These are phyloP conservation scores for Xestia rhomboidea DNA, from an alignment of 2,888 invertebrate genomes.

Conservation along the genomic window DNA sequence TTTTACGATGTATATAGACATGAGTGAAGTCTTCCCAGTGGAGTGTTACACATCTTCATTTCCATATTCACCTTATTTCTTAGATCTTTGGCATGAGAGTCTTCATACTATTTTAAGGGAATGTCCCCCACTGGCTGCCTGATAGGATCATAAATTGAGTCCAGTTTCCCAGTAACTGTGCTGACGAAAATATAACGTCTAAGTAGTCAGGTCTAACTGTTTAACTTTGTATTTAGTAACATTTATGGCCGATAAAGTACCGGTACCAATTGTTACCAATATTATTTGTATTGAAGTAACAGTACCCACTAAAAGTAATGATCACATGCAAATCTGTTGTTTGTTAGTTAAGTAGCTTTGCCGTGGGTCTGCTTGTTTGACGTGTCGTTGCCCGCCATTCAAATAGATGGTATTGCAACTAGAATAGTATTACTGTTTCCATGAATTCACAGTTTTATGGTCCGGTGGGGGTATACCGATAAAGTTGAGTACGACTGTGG, in stretches of 20 bases:
- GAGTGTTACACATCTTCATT: background rate
- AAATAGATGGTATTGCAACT: constrained; percentile 5
- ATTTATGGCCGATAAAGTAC: constrained; percentile 49
- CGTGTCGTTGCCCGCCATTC: background rate
- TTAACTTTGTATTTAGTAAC: constrained; percentile 52
- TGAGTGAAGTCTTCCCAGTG: background rate
- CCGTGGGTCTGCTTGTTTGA: constrained; percentile 36
- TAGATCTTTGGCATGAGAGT: constrained; percentile 6
- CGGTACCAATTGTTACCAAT: constrained; percentile 47
- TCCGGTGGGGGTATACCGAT: too few relatives aligned
- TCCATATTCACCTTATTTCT: constrained; percentile 25
- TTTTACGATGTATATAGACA: background rate
- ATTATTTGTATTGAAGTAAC: constrained; percentile 38
- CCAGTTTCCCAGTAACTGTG: constrained; percentile 40
- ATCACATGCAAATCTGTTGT: constrained; percentile 44
- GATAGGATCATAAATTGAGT: constrained; percentile 59
- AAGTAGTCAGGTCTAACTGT: constrained; percentile 41
- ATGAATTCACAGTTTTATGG: background rate
- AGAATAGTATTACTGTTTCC: background rate
- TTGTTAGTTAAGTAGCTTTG: constrained; percentile 16
- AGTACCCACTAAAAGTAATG: constrained; percentile 37
- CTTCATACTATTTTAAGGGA: constrained; percentile 58
- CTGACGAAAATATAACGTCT: constrained; percentile 58
- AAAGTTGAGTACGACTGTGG: too few relatives aligned
- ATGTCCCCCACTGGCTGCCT: constrained; percentile 56